Evolutionary conservation across 2,113 vertebrate species (phyloP).

Genomic region (Lophura nycthemera): DNA sequence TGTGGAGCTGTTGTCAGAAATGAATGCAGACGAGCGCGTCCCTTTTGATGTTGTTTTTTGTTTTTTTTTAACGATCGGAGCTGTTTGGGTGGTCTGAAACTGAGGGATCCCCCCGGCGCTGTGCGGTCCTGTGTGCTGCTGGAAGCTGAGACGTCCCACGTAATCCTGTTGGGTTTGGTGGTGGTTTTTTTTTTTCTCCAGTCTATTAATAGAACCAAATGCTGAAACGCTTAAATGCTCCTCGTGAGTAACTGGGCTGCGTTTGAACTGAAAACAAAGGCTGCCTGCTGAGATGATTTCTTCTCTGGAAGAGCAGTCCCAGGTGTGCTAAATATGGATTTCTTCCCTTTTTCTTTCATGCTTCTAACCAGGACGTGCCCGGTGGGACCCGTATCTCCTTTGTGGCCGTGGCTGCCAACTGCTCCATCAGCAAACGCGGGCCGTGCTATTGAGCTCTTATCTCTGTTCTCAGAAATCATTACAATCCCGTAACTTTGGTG

Average conservation of each 20-base stretch:
- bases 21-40: conserved; percentile 38
- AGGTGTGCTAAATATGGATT: neutral
- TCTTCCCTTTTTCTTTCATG: neutral
- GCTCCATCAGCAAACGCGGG: neutral
- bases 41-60: conserved; percentile 37
- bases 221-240: conserved; percentile 20
- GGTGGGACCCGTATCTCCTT: neutral
- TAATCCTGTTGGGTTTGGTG: neutral
- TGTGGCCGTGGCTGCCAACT: neutral
- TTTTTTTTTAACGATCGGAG: conserved; percentile 31
- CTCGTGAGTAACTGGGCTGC: neutral
- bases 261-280: conserved; percentile 48
- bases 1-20: conserved; percentile 32
- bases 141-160: conserved; percentile 16
- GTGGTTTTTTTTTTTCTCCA: neutral
- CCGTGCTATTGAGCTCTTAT: neutral
- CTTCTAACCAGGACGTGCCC: conserved; percentile 8
- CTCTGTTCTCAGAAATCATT: neutral
- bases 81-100: conserved; percentile 50
- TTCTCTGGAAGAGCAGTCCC: neutral
- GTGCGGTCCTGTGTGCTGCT: neutral
- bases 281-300: neutral
- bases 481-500: neutral
- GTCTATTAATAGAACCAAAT: conserved; percentile 47
- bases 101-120: neutral